Evolutionary conservation across 2,113 vertebrate species (phyloP).

Genomic region (Odocoileus hemionus): DNA sequence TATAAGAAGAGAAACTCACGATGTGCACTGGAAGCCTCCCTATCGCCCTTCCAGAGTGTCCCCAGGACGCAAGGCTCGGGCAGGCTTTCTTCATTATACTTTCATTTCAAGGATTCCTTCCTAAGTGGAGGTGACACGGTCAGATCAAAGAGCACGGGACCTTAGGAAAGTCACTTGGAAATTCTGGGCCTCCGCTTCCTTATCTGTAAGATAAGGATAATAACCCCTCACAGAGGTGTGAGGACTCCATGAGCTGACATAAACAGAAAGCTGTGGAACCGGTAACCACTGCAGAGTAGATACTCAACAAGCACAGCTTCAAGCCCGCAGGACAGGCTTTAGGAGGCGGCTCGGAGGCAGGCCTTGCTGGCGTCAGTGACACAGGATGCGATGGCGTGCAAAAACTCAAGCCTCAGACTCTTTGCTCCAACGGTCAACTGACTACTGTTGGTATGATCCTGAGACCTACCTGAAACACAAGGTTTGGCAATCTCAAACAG

Average conservation of each 20-base stretch:
- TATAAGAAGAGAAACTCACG: background rate
- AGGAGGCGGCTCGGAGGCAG: accelerated
- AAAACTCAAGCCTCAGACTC: background rate
- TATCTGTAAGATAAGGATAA: background rate
- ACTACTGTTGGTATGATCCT: background rate
- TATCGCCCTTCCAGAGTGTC: background rate
- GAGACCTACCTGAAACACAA: conserved; percentile 85
- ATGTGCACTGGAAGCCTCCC: background rate
- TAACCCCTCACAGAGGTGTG: background rate
- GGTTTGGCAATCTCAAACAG: conserved; percentile 99
- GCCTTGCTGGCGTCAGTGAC: background rate
- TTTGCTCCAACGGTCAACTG: background rate
- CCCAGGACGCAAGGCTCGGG: background rate
- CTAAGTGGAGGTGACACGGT: background rate
- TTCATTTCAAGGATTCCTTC: conserved; percentile 4
- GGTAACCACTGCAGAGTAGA: background rate
- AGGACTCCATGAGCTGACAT: background rate
- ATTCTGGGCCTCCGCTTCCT: background rate
- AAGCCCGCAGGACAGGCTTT: background rate
- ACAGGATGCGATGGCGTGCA: accelerated
- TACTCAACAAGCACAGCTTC: background rate
- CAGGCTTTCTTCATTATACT: background rate
- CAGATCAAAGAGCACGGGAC: background rate
- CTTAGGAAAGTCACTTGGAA: background rate
- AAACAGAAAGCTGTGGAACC: background rate